A percentile compares a stretch with the other conserved stretches of the same genome.
phyloP scores from a whole-genome alignment of 2,113 vertebrate genomes.

The Equus quagga region DNA sequence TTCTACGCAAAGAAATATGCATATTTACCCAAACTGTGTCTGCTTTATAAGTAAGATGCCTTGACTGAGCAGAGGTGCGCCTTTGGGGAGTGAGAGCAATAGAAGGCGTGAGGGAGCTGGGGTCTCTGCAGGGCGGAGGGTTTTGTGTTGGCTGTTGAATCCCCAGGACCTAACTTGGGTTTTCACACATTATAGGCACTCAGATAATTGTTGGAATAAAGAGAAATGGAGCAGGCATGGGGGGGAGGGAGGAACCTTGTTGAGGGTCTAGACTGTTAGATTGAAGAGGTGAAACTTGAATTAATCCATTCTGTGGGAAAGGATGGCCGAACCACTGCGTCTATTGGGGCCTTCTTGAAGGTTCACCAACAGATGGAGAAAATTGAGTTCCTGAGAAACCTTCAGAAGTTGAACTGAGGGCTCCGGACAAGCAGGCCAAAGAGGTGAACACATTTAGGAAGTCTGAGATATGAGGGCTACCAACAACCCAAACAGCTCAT shows the following conservation, averaged over 20 bases:
- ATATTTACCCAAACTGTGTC: neutral
- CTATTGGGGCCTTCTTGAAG: neutral
- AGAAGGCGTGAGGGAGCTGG: neutral
- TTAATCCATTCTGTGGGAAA: neutral
- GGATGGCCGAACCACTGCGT: neutral
- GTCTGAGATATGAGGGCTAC: neutral
- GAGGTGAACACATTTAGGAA: neutral
- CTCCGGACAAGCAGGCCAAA: neutral
- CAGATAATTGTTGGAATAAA: neutral
- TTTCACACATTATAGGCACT: neutral
- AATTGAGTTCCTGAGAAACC: neutral
- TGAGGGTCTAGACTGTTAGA: neutral
- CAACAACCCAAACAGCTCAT: neutral
- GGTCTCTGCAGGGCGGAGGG: neutral
- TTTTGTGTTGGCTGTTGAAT: neutral
- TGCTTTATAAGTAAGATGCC: neutral
- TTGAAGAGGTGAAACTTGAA: neutral
- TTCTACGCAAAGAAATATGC: neutral
- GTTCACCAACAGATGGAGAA: neutral
- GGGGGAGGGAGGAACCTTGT: neutral
- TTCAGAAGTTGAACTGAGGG: neutral
- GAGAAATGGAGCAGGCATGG: neutral
- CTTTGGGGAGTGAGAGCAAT: neutral
- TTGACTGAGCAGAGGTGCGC: neutral
- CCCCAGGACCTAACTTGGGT: neutral